Conservation (phyloP, 2,113 vertebrate species). For the cattle (Bos taurus) region DNA sequence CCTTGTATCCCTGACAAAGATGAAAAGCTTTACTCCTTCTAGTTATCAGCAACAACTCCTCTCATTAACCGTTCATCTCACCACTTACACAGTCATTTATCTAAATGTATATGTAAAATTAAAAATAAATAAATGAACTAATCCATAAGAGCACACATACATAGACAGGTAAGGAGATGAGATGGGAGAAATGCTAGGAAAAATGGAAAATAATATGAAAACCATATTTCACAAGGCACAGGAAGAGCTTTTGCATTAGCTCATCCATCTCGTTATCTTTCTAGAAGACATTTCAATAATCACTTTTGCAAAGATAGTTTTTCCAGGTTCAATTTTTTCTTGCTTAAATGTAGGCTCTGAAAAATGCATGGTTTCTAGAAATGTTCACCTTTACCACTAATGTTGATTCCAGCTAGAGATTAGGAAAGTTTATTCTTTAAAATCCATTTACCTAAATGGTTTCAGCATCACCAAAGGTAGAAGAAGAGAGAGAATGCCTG, state of each 20-base stretch:
- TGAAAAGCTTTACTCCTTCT: slow-evolving; percentile 45
- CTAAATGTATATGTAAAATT: slow-evolving; percentile 42
- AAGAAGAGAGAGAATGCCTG: not conserved
- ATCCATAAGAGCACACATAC: not conserved
- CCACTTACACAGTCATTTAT: slow-evolving; percentile 50
- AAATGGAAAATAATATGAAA: slow-evolving; percentile 55
- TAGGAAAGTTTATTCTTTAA: not conserved
- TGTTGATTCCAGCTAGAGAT: not conserved
- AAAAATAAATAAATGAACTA: slow-evolving; percentile 51
- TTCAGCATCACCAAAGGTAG: not conserved
- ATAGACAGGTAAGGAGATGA: not conserved
- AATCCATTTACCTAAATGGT: not conserved
- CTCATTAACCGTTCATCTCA: slow-evolving; percentile 40
- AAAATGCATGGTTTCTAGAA: slow-evolving; percentile 14
- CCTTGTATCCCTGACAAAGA: slow-evolving; percentile 50
- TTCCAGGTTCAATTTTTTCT: slow-evolving; percentile 8
- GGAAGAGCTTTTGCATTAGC: slow-evolving; percentile 42
- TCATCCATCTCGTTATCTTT: slow-evolving; percentile 41
- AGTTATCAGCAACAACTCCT: slow-evolving; percentile 50
- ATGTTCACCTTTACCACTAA: not conserved
- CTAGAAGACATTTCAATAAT: slow-evolving; percentile 17
- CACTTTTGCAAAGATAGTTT: slow-evolving; percentile 23
- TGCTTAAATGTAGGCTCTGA: not conserved
- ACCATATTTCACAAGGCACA: slow-evolving; percentile 25
- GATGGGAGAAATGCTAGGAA: not conserved